Base-by-base conservation (phyloP, 64 coral and sea anemone genomes). In the Montipora efflorescens region DNA sequence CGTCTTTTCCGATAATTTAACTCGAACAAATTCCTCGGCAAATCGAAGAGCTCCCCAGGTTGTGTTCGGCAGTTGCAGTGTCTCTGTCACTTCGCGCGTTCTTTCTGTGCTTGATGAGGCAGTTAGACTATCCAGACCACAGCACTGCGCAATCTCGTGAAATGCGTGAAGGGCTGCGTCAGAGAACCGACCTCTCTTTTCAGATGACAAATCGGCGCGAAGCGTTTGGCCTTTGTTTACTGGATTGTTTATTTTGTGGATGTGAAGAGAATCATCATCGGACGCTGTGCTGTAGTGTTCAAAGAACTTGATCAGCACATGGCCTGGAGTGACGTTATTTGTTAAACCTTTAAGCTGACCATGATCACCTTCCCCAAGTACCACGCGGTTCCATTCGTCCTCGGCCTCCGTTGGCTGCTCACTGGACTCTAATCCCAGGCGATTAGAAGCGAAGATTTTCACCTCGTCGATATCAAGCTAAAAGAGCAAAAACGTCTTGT, bases 131-230 rank as follows among this genome's bases (percentile, higher is more conserved):
- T 96, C 95, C 52, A 96, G 83, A 58, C 95, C 95, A 47, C 85
- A 93, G 47, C 87, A 93, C 81, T 93, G 90, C 58, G 90, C 95
- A 59, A 96, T 83, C 46, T 96, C 95, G n/a, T 96, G 95, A 64
- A 87, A 96, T 4, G 90, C 87, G 59, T 96, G 95, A 55, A 96
- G 87, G 1, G 95, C 95, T 3, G 95, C 95, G 21, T 96, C 90
- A 77, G 90, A 93, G 55, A 96, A 96, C 81, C 80, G 58, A 49
- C 75, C 70, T 18, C 50, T 59, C 58, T 92, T 52, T 52, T 92
- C 90, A 2, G 44, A 0, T 13, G 45, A 84, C 12, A 85, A 52
- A 51, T 77, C 13, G 1, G 23, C 53, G 20, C 72, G 77, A 44
- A 92, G 71, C 1, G 0, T 55, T 14, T 81, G 78, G 2, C 22